Evolutionary conservation across 2,797 vertebrate species (phyloP).

Genomic region (Pangasius macronema): DNA sequence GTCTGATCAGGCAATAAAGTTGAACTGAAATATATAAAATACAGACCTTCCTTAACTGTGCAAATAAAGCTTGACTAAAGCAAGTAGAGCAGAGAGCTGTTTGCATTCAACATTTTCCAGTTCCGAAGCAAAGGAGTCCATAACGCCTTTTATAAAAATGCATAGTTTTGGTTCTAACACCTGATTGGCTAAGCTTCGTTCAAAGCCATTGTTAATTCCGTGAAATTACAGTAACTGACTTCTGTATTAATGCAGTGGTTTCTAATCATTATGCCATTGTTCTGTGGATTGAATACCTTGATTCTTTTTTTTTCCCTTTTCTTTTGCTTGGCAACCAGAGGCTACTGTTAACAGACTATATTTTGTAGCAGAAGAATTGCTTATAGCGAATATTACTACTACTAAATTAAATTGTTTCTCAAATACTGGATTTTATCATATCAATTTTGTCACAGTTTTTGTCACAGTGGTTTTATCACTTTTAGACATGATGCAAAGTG

Average conservation of each 20-base stretch:
- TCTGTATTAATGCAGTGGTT: background rate
- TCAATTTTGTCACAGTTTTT: background rate
- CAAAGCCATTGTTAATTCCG: background rate
- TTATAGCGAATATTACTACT: background rate
- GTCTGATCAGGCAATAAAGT: background rate
- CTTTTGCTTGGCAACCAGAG: background rate
- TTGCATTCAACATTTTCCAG: background rate
- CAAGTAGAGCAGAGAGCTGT: background rate
- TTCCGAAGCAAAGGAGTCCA: background rate
- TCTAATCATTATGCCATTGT: background rate
- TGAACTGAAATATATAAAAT: background rate
- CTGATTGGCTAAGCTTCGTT: background rate
- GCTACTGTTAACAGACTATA: background rate
- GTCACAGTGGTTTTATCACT: background rate
- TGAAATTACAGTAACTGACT: background rate
- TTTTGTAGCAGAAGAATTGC: background rate
- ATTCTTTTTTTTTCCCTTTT: background rate
- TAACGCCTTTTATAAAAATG: background rate
- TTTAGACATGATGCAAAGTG: background rate
- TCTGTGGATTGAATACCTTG: background rate
- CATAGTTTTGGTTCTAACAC: background rate
- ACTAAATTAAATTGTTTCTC: background rate
- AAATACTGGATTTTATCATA: background rate
- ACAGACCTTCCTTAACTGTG: background rate
- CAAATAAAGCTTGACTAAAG: background rate